Conservation (phyloP, 2,113 vertebrate genomes). For the Neogale vison region DNA sequence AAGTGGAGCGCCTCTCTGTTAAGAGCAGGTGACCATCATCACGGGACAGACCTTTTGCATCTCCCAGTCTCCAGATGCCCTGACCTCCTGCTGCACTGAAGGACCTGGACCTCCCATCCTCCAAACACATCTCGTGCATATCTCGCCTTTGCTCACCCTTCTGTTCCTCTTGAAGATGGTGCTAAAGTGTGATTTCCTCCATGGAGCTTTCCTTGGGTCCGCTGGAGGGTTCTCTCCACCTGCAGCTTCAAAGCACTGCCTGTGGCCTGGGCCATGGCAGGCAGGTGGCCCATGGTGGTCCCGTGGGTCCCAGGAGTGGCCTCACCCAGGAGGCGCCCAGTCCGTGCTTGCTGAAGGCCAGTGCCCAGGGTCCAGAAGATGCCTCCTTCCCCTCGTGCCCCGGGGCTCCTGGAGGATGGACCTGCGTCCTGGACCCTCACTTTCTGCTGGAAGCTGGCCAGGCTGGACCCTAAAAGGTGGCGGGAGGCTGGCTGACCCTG, state of each 20-base stretch:
- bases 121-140: fast-evolving
- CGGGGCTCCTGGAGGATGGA: background rate
- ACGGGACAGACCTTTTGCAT: too few relatives aligned
- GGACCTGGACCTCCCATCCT: background rate
- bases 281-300: fast-evolving
- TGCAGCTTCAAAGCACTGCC: background rate
- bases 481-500: too few relatives aligned
- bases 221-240: background rate
- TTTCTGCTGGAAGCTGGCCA: background rate
- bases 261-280: fast-evolving
- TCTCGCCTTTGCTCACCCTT: background rate
- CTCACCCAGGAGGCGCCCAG: background rate
- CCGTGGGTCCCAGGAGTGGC: background rate
- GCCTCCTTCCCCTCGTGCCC: background rate
- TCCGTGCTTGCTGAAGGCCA: background rate
- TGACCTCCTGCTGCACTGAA: background rate
- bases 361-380: background rate
- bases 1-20: background rate
- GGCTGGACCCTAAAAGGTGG: background rate
- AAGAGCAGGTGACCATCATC: background rate
- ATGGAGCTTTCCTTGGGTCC: background rate
- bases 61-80: background rate
- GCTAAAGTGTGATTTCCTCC: background rate
- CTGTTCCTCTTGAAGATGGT: background rate
- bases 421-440: background rate